Conservation (phyloP, 2,113 vertebrate genomes). For the Dromas ardeola region DNA sequence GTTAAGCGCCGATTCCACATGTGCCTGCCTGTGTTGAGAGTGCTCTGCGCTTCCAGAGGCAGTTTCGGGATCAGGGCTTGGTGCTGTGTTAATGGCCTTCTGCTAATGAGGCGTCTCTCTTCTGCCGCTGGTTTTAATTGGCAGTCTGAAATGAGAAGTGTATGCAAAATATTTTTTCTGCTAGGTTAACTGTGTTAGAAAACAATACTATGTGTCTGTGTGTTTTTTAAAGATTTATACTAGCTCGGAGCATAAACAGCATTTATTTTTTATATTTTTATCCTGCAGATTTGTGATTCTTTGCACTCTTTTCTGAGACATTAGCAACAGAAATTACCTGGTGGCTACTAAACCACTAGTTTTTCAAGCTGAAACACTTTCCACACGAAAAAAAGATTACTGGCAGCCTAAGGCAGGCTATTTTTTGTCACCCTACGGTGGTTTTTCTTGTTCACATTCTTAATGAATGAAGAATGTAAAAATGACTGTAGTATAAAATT, state of each 20-base stretch:
- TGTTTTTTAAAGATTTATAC: not conserved
- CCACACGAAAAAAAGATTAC: not conserved
- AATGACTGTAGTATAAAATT: not conserved
- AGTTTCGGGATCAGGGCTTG: not conserved
- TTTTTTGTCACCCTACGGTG: not conserved
- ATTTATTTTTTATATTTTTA: not conserved
- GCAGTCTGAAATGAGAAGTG: not conserved
- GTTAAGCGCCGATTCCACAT: fast-evolving
- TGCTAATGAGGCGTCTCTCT: not conserved
- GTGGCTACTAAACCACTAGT: not conserved
- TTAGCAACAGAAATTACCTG: not conserved
- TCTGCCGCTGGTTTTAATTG: not conserved
- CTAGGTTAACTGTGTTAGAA: not conserved
- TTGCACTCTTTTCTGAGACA: not conserved
- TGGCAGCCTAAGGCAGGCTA: not conserved
- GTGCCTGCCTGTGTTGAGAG: not conserved
- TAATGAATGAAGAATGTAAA: not conserved
- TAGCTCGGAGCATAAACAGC: not conserved
- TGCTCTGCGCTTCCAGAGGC: not conserved
- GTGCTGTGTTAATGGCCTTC: fast-evolving
- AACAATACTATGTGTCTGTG: fast-evolving
- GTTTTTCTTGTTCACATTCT: not conserved
- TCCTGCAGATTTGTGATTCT: not conserved
- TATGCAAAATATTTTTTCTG: not conserved
- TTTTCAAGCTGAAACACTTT: not conserved